phyloP scores from a whole-genome alignment of 2,797 vertebrate genomes.

The Muscicapa comitata region DNA sequence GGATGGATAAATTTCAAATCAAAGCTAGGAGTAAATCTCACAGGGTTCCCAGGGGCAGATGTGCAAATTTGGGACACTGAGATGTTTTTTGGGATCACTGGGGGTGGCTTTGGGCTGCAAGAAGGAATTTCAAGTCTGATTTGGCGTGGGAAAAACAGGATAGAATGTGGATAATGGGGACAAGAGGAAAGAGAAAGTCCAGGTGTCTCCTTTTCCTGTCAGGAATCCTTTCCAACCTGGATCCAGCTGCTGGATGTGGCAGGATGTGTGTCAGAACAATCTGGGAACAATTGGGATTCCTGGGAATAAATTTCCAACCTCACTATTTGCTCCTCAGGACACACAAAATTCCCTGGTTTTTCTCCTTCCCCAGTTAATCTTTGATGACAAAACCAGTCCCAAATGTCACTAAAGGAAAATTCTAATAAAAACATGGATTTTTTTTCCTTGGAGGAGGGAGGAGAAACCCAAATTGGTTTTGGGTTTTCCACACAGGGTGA shows the following conservation, averaged over 20 bases:
- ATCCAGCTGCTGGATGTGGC: neutral
- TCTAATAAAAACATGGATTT: accelerated
- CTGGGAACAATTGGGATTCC: neutral
- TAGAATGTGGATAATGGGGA: neutral
- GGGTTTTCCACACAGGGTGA: neutral
- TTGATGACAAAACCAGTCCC: neutral
- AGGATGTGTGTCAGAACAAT: neutral
- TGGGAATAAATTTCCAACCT: neutral
- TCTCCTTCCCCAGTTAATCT: neutral
- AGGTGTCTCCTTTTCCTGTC: neutral
- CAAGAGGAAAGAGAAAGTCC: neutral
- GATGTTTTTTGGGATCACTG: neutral
- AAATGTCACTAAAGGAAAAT: neutral
- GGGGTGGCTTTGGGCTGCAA: neutral
- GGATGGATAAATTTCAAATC: neutral
- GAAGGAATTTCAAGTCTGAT: neutral
- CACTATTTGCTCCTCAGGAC: too few species aligned
- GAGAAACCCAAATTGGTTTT: neutral
- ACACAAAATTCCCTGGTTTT: accelerated
- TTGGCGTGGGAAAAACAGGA: neutral
- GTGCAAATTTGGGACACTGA: neutral
- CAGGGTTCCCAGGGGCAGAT: neutral
- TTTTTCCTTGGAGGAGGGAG: neutral
- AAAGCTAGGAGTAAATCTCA: neutral
- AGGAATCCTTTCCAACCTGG: neutral